phyloP scores from a whole-genome alignment of 2,797 vertebrate species.

The Salarias fasciatus region DNA sequence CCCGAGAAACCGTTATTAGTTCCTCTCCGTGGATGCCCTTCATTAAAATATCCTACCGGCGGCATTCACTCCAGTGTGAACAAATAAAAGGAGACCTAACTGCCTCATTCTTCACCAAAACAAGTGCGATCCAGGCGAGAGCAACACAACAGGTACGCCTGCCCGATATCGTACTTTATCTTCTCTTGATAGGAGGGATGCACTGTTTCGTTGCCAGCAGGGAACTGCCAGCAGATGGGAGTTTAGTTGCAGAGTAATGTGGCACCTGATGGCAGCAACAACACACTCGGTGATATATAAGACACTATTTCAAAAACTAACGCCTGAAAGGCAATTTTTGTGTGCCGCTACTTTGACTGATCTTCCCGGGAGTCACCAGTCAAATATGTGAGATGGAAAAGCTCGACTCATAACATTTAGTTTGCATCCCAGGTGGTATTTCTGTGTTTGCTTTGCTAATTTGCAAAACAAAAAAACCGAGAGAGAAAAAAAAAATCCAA shows the following conservation, averaged over 20 bases:
- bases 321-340: not conserved
- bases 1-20: conserved; percentile 54
- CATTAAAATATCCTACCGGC: conserved; percentile 48
- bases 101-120: conserved; percentile 19
- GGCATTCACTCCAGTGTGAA: conserved; percentile 34
- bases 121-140: conserved; percentile 7
- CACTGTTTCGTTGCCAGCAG: conserved; percentile 14
- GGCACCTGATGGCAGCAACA: conserved; percentile 5
- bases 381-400: not conserved
- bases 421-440: not conserved
- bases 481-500: not conserved
- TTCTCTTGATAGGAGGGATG: conserved; percentile 1
- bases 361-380: not conserved
- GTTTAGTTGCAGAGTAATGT: conserved; percentile 20
- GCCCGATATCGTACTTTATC: conserved; percentile 22
- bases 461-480: not conserved
- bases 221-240: conserved; percentile 16
- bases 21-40: conserved; percentile 45
- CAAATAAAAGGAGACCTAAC: conserved; percentile 34
- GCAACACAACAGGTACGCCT: conserved; percentile 9
- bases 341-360: conserved; percentile 7
- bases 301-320: conserved; percentile 1
- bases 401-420: no score
- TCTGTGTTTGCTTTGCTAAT: not conserved
- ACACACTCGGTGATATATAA: conserved; percentile 1